These are phyloP conservation scores for Morelia viridis DNA, from an alignment of 2,797 vertebrate genomes.

Conservation along the genomic window DNA sequence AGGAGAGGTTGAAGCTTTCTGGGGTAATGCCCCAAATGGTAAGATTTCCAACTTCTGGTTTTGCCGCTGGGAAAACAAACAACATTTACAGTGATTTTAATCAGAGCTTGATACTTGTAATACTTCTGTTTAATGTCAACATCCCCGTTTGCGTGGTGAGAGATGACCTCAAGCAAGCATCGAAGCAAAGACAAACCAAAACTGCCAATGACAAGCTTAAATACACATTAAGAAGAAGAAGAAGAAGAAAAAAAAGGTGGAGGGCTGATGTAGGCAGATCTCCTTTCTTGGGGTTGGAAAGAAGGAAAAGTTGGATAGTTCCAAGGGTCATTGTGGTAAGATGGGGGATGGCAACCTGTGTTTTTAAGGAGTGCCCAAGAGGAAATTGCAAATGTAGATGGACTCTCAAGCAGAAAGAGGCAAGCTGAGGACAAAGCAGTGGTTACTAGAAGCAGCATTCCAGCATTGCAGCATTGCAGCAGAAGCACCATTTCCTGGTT, in stretches of 20 bases:
- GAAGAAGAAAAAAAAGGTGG: background rate
- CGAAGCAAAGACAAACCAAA: background rate
- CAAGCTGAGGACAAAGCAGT: slow-evolving; percentile 19
- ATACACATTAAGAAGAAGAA: background rate
- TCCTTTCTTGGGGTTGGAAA: background rate
- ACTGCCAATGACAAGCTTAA: background rate
- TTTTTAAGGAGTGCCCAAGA: background rate
- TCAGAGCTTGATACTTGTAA: slow-evolving; percentile 27
- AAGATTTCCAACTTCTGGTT: slow-evolving; percentile 83
- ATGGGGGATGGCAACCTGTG: background rate
- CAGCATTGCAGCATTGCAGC: background rate
- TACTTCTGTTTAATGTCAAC: background rate
- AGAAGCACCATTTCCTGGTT: background rate
- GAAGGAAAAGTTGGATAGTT: background rate
- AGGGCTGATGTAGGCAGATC: background rate
- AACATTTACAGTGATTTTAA: slow-evolving; percentile 21
- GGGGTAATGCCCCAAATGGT: slow-evolving; percentile 84
- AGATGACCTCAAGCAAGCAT: background rate
- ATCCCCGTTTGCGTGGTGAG: slow-evolving; percentile 38
- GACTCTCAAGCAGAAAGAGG: background rate
- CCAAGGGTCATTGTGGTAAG: background rate
- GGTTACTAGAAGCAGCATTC: background rate
- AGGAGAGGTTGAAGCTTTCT: slow-evolving; percentile 89
- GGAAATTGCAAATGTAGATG: background rate
- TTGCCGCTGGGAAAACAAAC: slow-evolving; percentile 80